These are phyloP conservation scores for Cnemophilus loriae DNA, from an alignment of 2,113 vertebrate genomes.

Conservation along the genomic window DNA sequence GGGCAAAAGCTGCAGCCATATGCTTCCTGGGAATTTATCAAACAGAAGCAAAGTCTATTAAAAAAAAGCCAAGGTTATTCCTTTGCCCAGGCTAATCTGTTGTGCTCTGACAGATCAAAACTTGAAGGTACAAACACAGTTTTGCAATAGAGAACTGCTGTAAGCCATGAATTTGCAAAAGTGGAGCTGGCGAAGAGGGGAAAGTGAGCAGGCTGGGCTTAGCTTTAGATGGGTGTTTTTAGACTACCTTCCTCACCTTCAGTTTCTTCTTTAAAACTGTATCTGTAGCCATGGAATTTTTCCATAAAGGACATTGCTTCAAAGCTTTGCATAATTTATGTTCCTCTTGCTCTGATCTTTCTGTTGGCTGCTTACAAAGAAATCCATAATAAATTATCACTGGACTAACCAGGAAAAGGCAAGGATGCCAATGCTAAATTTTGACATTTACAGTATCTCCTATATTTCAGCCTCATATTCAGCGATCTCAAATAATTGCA, in stretches of 20 bases:
- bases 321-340: background rate
- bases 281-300: background rate
- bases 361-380: background rate
- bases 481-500: background rate
- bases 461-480: background rate
- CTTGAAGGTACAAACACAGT: background rate
- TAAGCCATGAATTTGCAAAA: background rate
- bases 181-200: background rate
- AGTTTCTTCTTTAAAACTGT: background rate
- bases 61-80: background rate
- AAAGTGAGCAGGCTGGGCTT: background rate
- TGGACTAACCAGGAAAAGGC: background rate
- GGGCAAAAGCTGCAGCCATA: background rate
- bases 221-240: background rate
- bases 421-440: background rate
- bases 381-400: background rate
- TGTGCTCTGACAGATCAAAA: background rate
- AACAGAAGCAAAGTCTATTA: background rate
- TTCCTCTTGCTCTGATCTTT: background rate
- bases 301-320: background rate
- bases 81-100: background rate
- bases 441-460: background rate
- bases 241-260: background rate
- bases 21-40: constrained; percentile 1
- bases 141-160: background rate